Percentiles rank a stretch among this genome's conserved stretches.
These are phyloP conservation scores for Anolis apletophallus DNA, from an alignment of 2,797 vertebrate species.

Conservation along the genomic window DNA sequence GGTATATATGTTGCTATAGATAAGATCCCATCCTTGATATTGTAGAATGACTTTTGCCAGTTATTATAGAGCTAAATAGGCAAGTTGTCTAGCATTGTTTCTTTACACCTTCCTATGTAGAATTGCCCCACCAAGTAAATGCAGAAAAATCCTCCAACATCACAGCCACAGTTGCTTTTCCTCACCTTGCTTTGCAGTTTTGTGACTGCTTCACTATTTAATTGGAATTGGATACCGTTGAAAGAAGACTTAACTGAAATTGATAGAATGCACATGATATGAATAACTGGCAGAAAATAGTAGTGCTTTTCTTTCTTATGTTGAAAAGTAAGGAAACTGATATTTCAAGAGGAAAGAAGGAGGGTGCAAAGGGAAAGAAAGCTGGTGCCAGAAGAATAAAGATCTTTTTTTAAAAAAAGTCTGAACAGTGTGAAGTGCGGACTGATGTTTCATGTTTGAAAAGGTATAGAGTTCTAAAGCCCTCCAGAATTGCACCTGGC, in stretches of 20 bases:
- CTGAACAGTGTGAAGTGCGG: conserved; percentile 53
- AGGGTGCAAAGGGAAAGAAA: conserved; percentile 27
- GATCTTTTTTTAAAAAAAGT: conserved; percentile 20
- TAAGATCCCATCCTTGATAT: too few relatives aligned
- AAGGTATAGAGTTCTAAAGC: conserved; percentile 63
- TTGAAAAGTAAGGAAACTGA: conserved; percentile 33
- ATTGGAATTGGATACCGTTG: not conserved
- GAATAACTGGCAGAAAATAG: conserved; percentile 12
- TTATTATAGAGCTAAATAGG: not conserved
- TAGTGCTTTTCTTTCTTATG: conserved; percentile 17
- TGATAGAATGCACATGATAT: not conserved
- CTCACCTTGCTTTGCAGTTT: not conserved
- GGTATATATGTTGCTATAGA: too few relatives aligned
- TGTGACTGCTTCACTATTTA: not conserved
- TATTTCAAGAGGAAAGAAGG: not conserved
- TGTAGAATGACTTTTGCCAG: not conserved
- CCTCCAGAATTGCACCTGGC: conserved; percentile 58
- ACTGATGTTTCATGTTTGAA: conserved; percentile 55
- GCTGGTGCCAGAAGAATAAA: conserved; percentile 29
- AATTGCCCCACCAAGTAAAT: not conserved
- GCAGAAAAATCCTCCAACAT: conserved; percentile 13
- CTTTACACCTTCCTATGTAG: not conserved
- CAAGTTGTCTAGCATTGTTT: not conserved
- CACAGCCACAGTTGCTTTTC: conserved; percentile 16
- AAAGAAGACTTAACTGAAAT: not conserved